Conservation (phyloP, 2,888 invertebrate species). For the Xestoiulus laeticollis region DNA sequence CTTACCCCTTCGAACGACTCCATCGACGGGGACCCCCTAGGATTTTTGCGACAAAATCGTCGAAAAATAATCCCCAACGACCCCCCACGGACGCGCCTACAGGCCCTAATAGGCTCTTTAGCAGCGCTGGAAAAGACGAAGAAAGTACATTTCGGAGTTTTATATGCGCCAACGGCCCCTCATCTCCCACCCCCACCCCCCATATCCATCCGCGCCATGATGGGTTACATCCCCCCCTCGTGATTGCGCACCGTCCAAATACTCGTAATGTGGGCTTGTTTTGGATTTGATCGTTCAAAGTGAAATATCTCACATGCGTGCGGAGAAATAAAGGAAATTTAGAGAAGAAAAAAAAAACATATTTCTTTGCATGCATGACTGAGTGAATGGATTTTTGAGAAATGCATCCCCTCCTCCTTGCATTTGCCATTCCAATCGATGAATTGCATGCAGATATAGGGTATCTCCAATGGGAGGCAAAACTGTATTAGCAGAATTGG, state of each 20-base stretch:
- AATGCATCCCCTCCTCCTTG: not conserved
- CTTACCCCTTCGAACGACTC: conserved; percentile 34
- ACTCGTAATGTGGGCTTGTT: conserved; percentile 17
- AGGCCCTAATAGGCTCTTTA: conserved; percentile 33
- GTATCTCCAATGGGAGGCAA: not conserved
- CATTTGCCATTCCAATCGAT: no score
- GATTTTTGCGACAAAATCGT: conserved; percentile 29
- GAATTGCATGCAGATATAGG: not conserved
- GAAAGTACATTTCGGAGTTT: not conserved
- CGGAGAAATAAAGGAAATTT: conserved; percentile 12
- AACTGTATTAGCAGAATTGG: no score
- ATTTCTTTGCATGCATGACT: not conserved
- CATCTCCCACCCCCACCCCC: no score
- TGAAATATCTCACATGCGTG: conserved; percentile 17
- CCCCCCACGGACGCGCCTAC: not conserved
- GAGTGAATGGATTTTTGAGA: not conserved
- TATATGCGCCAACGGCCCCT: not conserved
- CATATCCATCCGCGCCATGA: not conserved
- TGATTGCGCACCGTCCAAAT: conserved; percentile 23
- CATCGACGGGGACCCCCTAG: conserved; percentile 24
- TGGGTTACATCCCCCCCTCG: not conserved
- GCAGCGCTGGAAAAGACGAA: not conserved
- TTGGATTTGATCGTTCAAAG: conserved; percentile 7
- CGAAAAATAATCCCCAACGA: conserved; percentile 1
- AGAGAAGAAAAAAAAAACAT: not conserved